Conservation (phyloP, 2,113 vertebrate genomes). For the Chionis minor region DNA sequence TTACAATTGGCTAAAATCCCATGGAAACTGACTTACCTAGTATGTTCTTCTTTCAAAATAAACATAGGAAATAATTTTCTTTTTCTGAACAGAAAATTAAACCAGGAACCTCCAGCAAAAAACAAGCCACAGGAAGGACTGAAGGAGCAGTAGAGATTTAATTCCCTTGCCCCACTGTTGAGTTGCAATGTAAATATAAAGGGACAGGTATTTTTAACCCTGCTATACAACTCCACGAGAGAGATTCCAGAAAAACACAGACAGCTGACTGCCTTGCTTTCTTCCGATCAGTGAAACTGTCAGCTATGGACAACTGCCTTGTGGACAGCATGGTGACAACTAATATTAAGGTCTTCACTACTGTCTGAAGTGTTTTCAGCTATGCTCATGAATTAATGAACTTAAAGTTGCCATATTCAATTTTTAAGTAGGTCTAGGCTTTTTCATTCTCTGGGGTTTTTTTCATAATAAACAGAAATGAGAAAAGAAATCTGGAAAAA, state of each 20-base stretch:
- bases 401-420: neutral
- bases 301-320: neutral
- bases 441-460: neutral
- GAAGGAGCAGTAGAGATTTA: neutral
- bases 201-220: neutral
- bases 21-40: neutral
- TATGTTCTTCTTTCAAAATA: neutral
- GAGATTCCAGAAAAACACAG: neutral
- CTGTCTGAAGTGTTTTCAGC: neutral
- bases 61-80: neutral
- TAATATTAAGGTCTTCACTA: neutral
- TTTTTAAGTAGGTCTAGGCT: neutral
- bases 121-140: neutral
- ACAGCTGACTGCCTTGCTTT: neutral
- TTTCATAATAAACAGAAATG: neutral
- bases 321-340: neutral
- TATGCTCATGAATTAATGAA: neutral
- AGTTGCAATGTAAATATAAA: neutral
- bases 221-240: neutral
- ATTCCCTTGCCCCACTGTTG: rapidly evolving
- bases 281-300: neutral
- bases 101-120: neutral
- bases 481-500: neutral
- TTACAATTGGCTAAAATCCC: neutral
- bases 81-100: neutral